Evolutionary conservation across 2,888 invertebrate genomes (phyloP).

Genomic region (Drosophila mettleri): DNA sequence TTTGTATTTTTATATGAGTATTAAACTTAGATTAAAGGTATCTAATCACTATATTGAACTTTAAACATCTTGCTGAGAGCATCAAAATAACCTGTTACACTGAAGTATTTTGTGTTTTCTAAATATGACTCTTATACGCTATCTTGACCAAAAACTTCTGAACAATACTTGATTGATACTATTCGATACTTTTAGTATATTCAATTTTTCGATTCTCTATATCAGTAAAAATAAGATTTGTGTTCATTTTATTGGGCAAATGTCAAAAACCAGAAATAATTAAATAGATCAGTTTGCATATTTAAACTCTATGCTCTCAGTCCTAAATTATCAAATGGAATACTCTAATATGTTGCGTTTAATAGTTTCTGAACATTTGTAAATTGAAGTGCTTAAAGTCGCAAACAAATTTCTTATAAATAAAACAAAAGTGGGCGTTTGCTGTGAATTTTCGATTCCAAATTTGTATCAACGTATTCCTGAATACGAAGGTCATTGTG

Average conservation of each 20-base stretch:
- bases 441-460: conserved; percentile 48
- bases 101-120: too few species aligned
- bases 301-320: background rate
- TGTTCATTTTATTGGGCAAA: conserved; percentile 11
- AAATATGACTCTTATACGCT: too few species aligned
- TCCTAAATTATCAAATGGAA: conserved; percentile 22
- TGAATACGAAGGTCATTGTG: conserved; percentile 54
- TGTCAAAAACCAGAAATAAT: too few species aligned
- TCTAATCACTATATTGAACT: too few species aligned
- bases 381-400: conserved; percentile 55
- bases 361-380: conserved; percentile 83
- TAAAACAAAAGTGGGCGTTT: conserved; percentile 29
- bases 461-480: conserved; percentile 54
- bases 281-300: background rate
- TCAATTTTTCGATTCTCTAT: too few species aligned
- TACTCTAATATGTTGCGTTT: conserved; percentile 79
- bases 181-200: background rate
- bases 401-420: conserved; percentile 16
- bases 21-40: too few species aligned
- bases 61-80: too few species aligned
- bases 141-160: too few species aligned
- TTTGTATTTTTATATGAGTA: too few species aligned
- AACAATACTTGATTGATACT: too few species aligned
- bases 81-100: too few species aligned
- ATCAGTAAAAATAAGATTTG: conserved; percentile 20